Conservation (phyloP, 2,113 vertebrate species). For the Myotis lucifugus region DNA sequence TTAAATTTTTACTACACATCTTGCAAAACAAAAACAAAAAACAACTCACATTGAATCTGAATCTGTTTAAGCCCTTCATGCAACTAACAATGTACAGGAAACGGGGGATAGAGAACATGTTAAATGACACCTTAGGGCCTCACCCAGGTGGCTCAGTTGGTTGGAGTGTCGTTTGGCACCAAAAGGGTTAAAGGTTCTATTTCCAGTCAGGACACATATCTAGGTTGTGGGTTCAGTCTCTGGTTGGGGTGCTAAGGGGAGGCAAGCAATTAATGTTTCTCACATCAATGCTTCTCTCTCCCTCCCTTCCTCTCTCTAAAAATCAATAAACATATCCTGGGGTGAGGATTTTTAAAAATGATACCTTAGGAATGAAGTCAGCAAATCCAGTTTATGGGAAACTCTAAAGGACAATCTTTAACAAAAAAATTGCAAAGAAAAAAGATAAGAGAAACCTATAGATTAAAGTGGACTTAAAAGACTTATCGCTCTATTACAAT, state of each 20-base stretch:
- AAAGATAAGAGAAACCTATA: not conserved
- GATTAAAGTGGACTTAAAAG: slow-evolving; percentile 5
- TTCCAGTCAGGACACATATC: too few relatives aligned
- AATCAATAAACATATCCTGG: too few relatives aligned
- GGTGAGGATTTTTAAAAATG: too few relatives aligned
- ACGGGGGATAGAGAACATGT: not conserved
- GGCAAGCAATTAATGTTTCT: too few relatives aligned
- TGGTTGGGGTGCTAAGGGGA: too few relatives aligned
- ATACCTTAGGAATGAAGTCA: not conserved
- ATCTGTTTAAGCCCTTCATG: not conserved
- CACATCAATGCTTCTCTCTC: too few relatives aligned
- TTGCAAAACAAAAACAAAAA: slow-evolving; percentile 20
- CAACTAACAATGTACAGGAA: not conserved
- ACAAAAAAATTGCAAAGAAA: not conserved
- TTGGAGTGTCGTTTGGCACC: too few relatives aligned
- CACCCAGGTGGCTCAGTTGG: too few relatives aligned
- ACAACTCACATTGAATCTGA: not conserved
- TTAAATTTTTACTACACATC: slow-evolving; percentile 9
- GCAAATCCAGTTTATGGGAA: not conserved
- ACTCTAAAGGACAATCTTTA: not conserved
- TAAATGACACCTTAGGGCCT: not conserved
- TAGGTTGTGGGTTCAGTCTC: too few relatives aligned
- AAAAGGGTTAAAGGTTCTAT: too few relatives aligned
- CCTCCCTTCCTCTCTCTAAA: too few relatives aligned
- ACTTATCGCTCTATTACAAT: not conserved